A percentile compares a stretch with the other conserved stretches of the same genome.
These are phyloP conservation scores for Drosophila bocqueti DNA, from an alignment of 1,140 invertebrate species.

Conservation along the genomic window DNA sequence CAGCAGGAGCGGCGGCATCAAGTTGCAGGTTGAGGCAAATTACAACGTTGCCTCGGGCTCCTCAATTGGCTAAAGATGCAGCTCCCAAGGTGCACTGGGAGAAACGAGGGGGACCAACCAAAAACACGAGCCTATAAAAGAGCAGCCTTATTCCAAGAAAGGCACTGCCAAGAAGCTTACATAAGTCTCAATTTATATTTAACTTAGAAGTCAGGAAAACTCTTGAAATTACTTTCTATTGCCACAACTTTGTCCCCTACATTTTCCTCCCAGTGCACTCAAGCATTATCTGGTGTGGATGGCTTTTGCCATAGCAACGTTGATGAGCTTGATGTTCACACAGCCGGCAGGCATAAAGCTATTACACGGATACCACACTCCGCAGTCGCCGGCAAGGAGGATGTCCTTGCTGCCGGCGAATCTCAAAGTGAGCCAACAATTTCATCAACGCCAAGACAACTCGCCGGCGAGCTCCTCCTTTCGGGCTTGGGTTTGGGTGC, in stretches of 20 bases:
- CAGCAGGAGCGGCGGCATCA: constrained; percentile 19
- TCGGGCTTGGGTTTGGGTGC: neutral
- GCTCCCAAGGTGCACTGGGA: neutral
- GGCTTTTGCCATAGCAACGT: constrained; percentile 25
- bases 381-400: constrained; percentile 16
- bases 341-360: constrained; percentile 82
- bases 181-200: neutral
- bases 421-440: constrained; percentile 82
- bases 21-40: constrained; percentile 40
- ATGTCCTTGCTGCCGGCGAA: constrained; percentile 83
- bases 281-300: constrained; percentile 22
- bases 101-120: neutral
- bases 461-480: constrained; percentile 16
- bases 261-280: constrained; percentile 16
- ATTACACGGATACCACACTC: constrained; percentile 63
- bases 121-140: too few relatives aligned
- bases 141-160: too few relatives aligned
- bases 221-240: neutral
- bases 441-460: constrained; percentile 78
- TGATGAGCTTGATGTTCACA: constrained; percentile 84
- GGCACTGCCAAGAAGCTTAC: neutral
- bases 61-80: constrained; percentile 20
- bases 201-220: neutral
- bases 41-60: constrained; percentile 36
- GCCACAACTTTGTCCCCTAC: too few relatives aligned